Evolutionary conservation across 2,797 vertebrate species (phyloP), one percentile per base, ranked within the genome.

Genomic region (Aselliscus stoliczkanus): DNA sequence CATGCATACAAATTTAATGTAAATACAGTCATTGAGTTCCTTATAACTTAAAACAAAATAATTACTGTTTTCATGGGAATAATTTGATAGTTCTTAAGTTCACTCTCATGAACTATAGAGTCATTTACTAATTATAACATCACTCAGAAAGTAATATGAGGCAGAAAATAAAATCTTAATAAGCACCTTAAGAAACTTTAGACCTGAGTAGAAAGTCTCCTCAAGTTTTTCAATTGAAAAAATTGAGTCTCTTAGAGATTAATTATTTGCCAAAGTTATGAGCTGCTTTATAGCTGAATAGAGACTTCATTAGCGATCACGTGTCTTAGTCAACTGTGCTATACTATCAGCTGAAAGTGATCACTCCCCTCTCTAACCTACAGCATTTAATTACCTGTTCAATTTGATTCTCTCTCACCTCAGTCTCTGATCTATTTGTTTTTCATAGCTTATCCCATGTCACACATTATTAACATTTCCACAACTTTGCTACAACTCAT

Each of bases 11-110:
- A 77, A 87, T 92, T 72, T 90, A 90, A 79, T 89, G 34, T 77
- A 69, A 89, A 64, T 69, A 75, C 82, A 95, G 52, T 93, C 47
- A 85, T 50, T 76, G 31, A 70, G 58, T 85, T 82, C 23, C 20
- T 50, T 95, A 39, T 90, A 87, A 95, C 72, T 89, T 81, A 85
- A 93, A 95, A 89, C 64, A 94, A 90, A 97, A 90, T 89, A 96
- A 88, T 91, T 93, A 56, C 47, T 86, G 18, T 80, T 93, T 81
- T 73, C 44, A 14, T 64, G 54, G 64, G 72, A 47, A 47, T 86
- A 83, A 81, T 87, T 93, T 93, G 67, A 77, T 65, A 80, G 25
- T 90, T 79, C 31, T 9, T 92, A 69, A 42, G 21, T 58, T 92
- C 23, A 58, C 17, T 31, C 37, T 15, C 6, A 9, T 65, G 34